phyloP scores from a whole-genome alignment of 2,113 vertebrate genomes.

The Ploceus nigricollis region DNA sequence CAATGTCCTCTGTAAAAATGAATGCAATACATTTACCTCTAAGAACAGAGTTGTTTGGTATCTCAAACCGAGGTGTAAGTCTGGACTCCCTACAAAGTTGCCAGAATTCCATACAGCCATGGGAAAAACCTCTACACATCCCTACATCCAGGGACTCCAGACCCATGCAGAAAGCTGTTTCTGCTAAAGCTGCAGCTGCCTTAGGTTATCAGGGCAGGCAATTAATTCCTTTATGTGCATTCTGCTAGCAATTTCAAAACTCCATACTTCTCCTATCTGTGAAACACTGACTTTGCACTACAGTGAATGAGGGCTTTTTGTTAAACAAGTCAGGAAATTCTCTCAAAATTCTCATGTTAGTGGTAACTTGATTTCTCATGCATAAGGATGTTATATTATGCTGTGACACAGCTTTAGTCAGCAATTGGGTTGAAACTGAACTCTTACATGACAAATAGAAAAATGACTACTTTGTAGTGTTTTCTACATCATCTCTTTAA shows the following conservation, averaged over 20 bases:
- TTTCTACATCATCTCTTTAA: background rate
- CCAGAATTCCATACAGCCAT: background rate
- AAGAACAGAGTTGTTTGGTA: background rate
- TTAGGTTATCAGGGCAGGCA: background rate
- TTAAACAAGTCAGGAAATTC: background rate
- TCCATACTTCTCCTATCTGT: background rate
- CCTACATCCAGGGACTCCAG: background rate
- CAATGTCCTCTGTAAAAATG: background rate
- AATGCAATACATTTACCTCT: background rate
- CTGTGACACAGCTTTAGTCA: background rate
- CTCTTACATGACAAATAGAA: background rate
- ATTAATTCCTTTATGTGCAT: background rate
- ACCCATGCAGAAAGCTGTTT: background rate
- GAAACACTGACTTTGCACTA: background rate
- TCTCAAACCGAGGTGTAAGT: background rate
- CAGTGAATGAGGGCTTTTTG: background rate
- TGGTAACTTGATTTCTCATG: rapidly evolving
- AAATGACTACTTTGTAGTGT: background rate
- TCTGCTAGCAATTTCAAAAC: background rate
- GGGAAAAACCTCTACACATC: background rate
- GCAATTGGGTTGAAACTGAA: background rate
- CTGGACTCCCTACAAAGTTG: background rate
- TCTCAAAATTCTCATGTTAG: background rate
- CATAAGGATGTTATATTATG: background rate
- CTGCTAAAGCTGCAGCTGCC: background rate